Evolutionary conservation across 1,140 invertebrate species (phyloP).

Genomic region (Thaumetopoea pityocampa): DNA sequence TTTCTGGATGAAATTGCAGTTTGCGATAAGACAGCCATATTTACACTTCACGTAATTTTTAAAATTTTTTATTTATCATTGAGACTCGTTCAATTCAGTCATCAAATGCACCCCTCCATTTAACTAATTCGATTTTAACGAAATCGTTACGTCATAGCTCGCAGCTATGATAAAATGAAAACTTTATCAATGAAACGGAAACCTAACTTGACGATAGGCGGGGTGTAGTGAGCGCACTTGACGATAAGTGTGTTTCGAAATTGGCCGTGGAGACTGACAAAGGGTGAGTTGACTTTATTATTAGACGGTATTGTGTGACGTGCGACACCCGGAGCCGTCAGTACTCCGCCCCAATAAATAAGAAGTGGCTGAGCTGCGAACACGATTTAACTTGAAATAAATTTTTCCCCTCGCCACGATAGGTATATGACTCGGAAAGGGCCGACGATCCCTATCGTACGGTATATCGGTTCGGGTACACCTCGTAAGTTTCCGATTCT

Average conservation of each 20-base stretch:
- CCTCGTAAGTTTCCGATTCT: conserved; percentile 58
- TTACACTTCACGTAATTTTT: no score
- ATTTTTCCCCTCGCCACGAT: conserved; percentile 59
- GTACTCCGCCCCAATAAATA: conserved; percentile 52
- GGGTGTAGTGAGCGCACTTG: conserved; percentile 18
- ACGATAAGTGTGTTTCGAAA: conserved; percentile 31
- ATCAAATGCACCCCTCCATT: no score
- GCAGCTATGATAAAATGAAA: no score
- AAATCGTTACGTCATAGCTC: no score
- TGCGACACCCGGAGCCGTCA: conserved; percentile 25
- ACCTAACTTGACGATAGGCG: no score
- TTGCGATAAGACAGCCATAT: no score
- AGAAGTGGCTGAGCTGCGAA: conserved; percentile 56
- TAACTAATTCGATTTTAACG: no score
- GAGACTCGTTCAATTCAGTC: no score
- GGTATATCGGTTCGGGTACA: conserved; percentile 46
- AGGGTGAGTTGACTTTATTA: conserved; percentile 40
- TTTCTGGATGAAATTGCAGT: no score
- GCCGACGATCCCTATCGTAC: conserved; percentile 43
- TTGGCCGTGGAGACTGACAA: conserved; percentile 39
- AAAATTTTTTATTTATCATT: no score
- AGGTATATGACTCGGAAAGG: conserved; percentile 60
- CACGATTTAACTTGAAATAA: conserved; percentile 72
- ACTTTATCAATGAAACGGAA: no score
- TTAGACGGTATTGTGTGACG: conserved; percentile 31